Percentiles rank a stretch among this genome's conserved stretches.
Evolutionary conservation across 2,888 invertebrate species (phyloP).

Genomic region (Fissipunctia ypsillon): DNA sequence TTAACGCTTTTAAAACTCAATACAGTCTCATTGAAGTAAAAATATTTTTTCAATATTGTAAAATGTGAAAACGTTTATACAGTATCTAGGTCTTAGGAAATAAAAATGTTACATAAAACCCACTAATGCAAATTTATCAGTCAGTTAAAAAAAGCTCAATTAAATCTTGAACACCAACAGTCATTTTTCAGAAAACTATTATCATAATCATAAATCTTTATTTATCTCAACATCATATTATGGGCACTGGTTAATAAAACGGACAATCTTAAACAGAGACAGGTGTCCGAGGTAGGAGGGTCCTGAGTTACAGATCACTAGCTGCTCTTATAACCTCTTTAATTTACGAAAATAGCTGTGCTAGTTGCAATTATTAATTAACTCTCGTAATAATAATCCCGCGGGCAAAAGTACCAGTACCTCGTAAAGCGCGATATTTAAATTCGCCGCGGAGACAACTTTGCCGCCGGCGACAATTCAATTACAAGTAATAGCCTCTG

Average conservation of each 20-base stretch:
- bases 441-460: constrained; percentile 87
- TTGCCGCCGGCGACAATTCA: constrained; percentile 88
- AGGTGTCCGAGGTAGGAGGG: too few species aligned
- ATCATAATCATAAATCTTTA: too few species aligned
- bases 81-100: neutral
- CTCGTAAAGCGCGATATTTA: constrained; percentile 88
- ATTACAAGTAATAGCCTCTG: constrained; percentile 90
- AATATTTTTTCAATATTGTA: neutral
- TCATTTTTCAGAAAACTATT: constrained; percentile 1
- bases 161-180: neutral
- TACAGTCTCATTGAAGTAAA: neutral
- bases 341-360: constrained; percentile 41
- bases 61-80: neutral
- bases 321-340: constrained; percentile 7
- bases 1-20: neutral
- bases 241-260: too few species aligned
- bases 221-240: too few species aligned
- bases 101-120: neutral
- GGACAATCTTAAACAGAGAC: too few species aligned
- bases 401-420: constrained; percentile 78
- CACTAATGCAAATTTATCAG: neutral
- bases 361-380: constrained; percentile 70
- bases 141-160: neutral
- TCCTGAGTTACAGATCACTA: too few species aligned
- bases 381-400: constrained; percentile 74